Conservation (phyloP, 1,140 invertebrate genomes). For the Zaprionus capensis region DNA sequence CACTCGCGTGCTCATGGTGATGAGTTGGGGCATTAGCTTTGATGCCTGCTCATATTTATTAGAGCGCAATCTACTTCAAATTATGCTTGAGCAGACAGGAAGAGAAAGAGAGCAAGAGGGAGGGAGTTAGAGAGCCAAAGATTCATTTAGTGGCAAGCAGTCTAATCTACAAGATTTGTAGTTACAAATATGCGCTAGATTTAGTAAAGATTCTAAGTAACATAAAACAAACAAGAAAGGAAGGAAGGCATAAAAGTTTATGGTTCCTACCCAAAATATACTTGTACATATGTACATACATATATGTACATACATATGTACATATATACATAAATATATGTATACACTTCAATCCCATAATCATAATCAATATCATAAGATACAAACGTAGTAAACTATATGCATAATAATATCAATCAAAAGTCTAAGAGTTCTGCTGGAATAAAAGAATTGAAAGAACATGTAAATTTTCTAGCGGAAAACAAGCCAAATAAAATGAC, state of each 20-base stretch:
- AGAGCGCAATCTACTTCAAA: slow-evolving; percentile 73
- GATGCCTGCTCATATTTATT: slow-evolving; percentile 79
- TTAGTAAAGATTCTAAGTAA: not conserved
- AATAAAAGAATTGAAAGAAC: not conserved
- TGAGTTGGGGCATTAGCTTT: slow-evolving; percentile 79
- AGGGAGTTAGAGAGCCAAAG: not conserved
- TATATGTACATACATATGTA: too few species aligned
- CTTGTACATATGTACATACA: too few species aligned
- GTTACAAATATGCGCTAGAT: not conserved
- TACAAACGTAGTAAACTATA: not conserved
- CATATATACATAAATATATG: too few species aligned
- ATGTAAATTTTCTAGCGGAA: not conserved
- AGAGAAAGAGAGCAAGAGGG: slow-evolving; percentile 5
- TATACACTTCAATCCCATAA: too few species aligned
- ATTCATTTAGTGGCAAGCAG: slow-evolving; percentile 2
- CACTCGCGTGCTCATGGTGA: slow-evolving; percentile 78
- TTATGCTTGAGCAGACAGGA: slow-evolving; percentile 39
- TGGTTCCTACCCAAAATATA: too few species aligned
- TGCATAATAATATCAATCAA: not conserved
- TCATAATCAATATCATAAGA: too few species aligned
- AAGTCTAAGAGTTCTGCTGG: not conserved
- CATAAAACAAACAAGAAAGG: too few species aligned
- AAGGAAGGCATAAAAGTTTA: too few species aligned
- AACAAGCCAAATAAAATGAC: slow-evolving; percentile 31
- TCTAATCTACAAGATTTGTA: not conserved